These are phyloP conservation scores for Merluccius polli DNA, from an alignment of 2,797 vertebrate genomes.

Conservation along the genomic window DNA sequence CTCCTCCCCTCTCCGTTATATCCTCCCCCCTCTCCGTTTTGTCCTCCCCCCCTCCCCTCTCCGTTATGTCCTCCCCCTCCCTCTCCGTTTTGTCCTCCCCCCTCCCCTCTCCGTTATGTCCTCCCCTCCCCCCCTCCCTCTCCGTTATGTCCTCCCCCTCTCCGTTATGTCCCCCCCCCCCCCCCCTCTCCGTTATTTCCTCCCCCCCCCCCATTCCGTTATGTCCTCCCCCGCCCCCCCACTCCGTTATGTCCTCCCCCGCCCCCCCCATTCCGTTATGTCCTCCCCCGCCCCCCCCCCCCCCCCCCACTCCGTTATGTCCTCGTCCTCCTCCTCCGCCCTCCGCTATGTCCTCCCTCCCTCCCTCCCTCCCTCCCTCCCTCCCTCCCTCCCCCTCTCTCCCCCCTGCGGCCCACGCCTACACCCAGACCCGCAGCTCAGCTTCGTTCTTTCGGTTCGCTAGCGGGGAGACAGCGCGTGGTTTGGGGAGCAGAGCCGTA, in stretches of 20 bases:
- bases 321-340: conserved; percentile 56
- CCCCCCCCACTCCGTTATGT: conserved; percentile 60
- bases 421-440: conserved; percentile 32
- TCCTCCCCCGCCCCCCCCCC: conserved; percentile 20
- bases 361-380: conserved; percentile 31
- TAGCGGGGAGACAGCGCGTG: neutral
- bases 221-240: conserved; percentile 11
- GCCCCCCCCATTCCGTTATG: conserved; percentile 61
- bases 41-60: conserved; percentile 55
- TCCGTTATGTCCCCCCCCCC: conserved; percentile 48
- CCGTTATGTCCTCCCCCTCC: conserved; percentile 49
- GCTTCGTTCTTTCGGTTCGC: conserved; percentile 16
- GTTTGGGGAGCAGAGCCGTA: too few relatives aligned
- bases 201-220: conserved; percentile 19
- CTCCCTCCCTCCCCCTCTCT: conserved; percentile 55
- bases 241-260: too few relatives aligned
- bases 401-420: conserved; percentile 53
- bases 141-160: conserved; percentile 43
- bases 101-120: conserved; percentile 63
- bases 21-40: conserved; percentile 18
- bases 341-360: conserved; percentile 44
- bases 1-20: conserved; percentile 62
- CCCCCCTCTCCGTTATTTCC: conserved; percentile 59
- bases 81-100: conserved; percentile 43
- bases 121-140: conserved; percentile 17